Percentiles rank a stretch among this genome's conserved stretches.
phyloP scores from a whole-genome alignment of 2,113 vertebrate species.

The Hassar affinis region DNA sequence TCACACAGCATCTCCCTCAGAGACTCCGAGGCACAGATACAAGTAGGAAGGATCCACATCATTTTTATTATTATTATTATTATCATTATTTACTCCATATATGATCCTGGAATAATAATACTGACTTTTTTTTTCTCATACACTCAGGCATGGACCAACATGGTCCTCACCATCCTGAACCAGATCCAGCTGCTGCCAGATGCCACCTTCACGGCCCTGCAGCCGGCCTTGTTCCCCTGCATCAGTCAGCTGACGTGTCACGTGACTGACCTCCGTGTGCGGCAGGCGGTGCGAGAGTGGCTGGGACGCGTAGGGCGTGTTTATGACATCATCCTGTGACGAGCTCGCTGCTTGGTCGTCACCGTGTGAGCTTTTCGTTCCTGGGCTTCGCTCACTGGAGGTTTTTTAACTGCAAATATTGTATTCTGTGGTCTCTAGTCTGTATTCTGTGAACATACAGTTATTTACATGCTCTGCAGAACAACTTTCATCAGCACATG shows the following conservation, averaged over 20 bases:
- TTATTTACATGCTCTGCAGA: slow-evolving; percentile 36
- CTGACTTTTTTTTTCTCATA: neutral
- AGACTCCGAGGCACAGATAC: slow-evolving; percentile 92
- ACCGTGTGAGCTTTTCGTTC: slow-evolving; percentile 1
- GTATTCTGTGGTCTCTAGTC: slow-evolving; percentile 34
- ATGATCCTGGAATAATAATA: no score
- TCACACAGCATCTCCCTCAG: slow-evolving; percentile 83
- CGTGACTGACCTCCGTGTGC: slow-evolving; percentile 85
- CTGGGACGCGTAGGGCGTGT: slow-evolving; percentile 88
- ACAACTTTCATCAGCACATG: slow-evolving; percentile 23
- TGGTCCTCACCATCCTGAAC: slow-evolving; percentile 92
- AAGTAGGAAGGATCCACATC: slow-evolving; percentile 81
- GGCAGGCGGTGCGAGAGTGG: slow-evolving; percentile 93
- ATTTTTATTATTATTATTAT: neutral
- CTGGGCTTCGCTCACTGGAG: neutral
- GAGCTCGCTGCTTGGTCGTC: neutral
- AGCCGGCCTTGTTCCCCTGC: slow-evolving; percentile 91
- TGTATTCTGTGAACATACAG: slow-evolving; percentile 39
- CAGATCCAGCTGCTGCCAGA: slow-evolving; percentile 91
- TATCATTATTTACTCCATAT: neutral
- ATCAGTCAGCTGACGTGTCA: slow-evolving; percentile 96
- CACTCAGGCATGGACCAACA: slow-evolving; percentile 93
- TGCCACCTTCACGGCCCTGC: slow-evolving; percentile 85
- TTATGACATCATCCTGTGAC: slow-evolving; percentile 85
- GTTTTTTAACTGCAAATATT: slow-evolving; percentile 22